Evolutionary conservation across 2,888 invertebrate species (phyloP), one percentile per base, ranked within the genome.

Genomic region (Heliconius charithonia): DNA sequence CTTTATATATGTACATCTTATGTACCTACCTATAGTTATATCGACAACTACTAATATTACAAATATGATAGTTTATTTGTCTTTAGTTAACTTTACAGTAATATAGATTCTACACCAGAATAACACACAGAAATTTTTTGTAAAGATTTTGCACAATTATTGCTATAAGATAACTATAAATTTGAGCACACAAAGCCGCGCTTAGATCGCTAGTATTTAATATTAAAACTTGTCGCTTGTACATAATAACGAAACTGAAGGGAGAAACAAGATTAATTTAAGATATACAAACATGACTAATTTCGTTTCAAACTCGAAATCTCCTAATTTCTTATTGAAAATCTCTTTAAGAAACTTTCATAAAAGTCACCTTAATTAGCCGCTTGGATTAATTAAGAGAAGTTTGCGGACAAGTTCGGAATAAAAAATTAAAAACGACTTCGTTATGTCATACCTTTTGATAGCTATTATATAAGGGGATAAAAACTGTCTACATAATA

Each of bases 381-480:
- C 85, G 88, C 90, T 90, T 88, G 87, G 86, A 87, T 89, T 90
- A 87, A 90, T 89, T 88, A 88, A 83, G 83, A 83, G 82, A 83
- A 87, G 85, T 89, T 88, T 87, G 82, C 83, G 85, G 81, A 86
- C 87, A 83, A 85, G 78, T 79, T 78, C 77, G 76, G 88, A 89
- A 90, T 90, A 87, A 88, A 87, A 51, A 88, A 90, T 87, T 86
- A 86, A 80, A 77, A 74, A 27, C 45, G 45, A 84, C 78, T 80
- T 77, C 63, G 81, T 82, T 51, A 72, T 72, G 65, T 56, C 27
- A 56, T 56, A 41, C 12, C 25, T 51, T 65, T 56, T 56, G 73
- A 73, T 63, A 37, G 73, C 59, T 62, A 62, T 73, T 73, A 62
- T 59, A 37, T 62, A 73, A 74, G 25, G 37, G 27, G 16, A 74